These are phyloP conservation scores for Drosophila parthenogenetica DNA, from an alignment of 2,888 invertebrate species.

Conservation along the genomic window DNA sequence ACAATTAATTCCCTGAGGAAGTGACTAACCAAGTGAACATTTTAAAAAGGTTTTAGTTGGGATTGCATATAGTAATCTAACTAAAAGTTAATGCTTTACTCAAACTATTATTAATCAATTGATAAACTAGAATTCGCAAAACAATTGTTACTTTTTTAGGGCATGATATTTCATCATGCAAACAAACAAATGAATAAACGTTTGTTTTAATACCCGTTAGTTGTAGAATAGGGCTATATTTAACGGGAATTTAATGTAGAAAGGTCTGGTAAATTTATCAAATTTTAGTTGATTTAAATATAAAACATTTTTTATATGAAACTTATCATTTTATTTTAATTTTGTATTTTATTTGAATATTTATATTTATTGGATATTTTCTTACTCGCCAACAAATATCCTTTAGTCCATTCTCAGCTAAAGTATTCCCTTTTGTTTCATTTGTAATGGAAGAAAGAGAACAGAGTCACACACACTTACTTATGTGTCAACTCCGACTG, in stretches of 20 bases:
- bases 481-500: slow-evolving; percentile 29
- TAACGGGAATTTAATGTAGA: no score
- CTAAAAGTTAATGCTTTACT: background rate
- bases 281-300: background rate
- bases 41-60: background rate
- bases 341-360: no score
- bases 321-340: no score
- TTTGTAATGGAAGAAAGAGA: background rate
- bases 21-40: background rate
- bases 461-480: background rate
- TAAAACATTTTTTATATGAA: no score
- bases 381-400: background rate
- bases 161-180: slow-evolving; percentile 3
- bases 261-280: no score
- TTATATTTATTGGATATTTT: no score
- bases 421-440: background rate
- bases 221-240: background rate
- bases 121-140: slow-evolving; percentile 17
- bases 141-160: slow-evolving; percentile 19
- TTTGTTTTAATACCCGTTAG: background rate
- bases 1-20: background rate
- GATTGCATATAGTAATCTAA: slow-evolving; percentile 8
- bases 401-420: background rate
- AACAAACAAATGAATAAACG: background rate
- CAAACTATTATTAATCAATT: slow-evolving; percentile 20